phyloP scores from a whole-genome alignment of 2,113 vertebrate species.

The Ptyas mucosa region DNA sequence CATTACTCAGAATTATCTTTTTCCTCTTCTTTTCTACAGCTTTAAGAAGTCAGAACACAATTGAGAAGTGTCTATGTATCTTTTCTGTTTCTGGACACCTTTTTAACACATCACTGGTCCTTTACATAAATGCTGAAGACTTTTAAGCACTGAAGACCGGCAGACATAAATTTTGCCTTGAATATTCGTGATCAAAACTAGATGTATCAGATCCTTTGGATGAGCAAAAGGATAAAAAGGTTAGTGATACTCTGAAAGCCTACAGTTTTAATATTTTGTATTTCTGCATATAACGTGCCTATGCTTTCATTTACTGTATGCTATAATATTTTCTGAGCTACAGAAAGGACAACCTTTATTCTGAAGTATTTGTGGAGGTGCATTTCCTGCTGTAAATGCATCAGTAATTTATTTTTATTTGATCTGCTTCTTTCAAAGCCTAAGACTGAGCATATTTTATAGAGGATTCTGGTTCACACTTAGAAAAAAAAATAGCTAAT shows the following conservation, averaged over 20 bases:
- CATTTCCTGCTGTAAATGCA: neutral
- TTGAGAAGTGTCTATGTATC: constrained; percentile 41
- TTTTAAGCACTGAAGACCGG: constrained; percentile 22
- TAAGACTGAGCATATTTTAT: neutral
- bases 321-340: neutral
- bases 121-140: constrained; percentile 40
- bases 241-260: constrained; percentile 56
- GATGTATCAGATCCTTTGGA: constrained; percentile 52
- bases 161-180: constrained; percentile 34
- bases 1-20: neutral
- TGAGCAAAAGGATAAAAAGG: constrained; percentile 70
- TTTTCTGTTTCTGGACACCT: constrained; percentile 26
- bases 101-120: constrained; percentile 28
- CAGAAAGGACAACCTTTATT: neutral
- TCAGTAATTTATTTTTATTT: neutral
- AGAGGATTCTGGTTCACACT: neutral
- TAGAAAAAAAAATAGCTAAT: neutral
- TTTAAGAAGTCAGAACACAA: neutral
- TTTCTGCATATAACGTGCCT: neutral
- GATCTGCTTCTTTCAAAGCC: neutral
- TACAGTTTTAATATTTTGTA: neutral
- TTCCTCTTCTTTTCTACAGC: constrained; percentile 53
- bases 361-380: neutral
- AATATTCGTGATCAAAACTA: constrained; percentile 23
- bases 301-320: neutral